These are phyloP conservation scores for Cinclus mexicanus DNA, from an alignment of 2,113 vertebrate species.

Conservation along the genomic window DNA sequence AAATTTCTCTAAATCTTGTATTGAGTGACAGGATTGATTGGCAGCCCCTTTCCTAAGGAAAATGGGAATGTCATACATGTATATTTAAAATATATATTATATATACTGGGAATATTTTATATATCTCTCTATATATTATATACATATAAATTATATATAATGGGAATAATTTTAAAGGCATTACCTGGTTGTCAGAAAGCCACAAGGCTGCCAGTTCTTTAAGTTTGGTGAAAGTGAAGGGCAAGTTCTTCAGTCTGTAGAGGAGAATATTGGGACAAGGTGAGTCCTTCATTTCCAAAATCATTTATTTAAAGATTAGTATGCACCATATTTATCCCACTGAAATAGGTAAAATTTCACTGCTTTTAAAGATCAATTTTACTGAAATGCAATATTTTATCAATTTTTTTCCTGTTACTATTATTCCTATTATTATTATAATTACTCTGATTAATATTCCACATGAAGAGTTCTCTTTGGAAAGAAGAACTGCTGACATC, in stretches of 20 bases:
- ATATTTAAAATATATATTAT: no score
- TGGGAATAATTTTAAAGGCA: background rate
- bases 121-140: no score
- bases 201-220: constrained; percentile 97
- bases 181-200: constrained; percentile 99
- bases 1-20: background rate
- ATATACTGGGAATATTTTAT: no score
- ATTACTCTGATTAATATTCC: background rate
- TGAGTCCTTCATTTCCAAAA: background rate
- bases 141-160: background rate
- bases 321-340: background rate
- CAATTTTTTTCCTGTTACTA: background rate
- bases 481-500: background rate
- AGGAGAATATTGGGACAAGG: constrained; percentile 17
- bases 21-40: background rate
- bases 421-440: background rate
- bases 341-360: background rate
- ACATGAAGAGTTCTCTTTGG: background rate
- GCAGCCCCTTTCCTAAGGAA: background rate
- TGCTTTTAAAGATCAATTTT: background rate
- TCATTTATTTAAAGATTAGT: background rate
- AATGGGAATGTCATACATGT: background rate
- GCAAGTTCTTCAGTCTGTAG: constrained; percentile 94
- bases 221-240: constrained; percentile 97
- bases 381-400: background rate